phyloP scores from a whole-genome alignment of 2,797 vertebrate species.

The Picus viridis region DNA sequence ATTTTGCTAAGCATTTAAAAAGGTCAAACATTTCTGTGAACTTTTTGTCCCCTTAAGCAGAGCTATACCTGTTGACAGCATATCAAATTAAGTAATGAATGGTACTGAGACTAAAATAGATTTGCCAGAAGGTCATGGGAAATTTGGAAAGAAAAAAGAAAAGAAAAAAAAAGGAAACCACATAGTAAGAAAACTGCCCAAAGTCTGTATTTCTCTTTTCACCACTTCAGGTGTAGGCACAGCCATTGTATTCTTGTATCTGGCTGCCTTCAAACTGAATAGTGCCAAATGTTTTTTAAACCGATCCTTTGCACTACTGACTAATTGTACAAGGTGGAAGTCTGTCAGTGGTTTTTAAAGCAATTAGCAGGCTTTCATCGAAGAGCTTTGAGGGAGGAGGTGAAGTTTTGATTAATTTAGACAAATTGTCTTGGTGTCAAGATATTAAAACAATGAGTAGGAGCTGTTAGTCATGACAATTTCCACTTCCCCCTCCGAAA shows the following conservation, averaged over 20 bases:
- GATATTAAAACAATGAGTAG: background rate
- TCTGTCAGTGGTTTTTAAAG: background rate
- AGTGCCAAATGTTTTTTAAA: background rate
- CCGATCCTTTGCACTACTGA: background rate
- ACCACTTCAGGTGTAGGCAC: background rate
- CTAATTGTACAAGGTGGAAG: background rate
- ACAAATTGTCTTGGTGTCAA: background rate
- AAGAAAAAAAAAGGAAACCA: background rate
- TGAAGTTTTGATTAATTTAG: background rate
- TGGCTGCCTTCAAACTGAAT: background rate
- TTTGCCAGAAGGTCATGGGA: background rate
- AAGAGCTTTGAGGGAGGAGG: background rate
- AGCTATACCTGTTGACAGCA: background rate
- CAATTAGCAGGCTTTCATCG: background rate
- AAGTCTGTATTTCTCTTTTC: background rate
- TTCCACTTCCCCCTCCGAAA: background rate
- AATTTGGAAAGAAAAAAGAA: background rate
- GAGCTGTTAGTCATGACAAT: background rate
- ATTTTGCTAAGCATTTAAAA: constrained; percentile 1
- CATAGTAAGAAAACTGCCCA: background rate
- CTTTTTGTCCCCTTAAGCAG: background rate
- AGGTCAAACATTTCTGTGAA: constrained; percentile 13
- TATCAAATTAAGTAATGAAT: background rate
- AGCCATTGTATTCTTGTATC: background rate
- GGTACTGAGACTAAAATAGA: background rate